Evolutionary conservation across 2,113 vertebrate genomes (phyloP), one percentile per base, ranked within the genome.

Genomic region (Chiloscyllium plagiosum): DNA sequence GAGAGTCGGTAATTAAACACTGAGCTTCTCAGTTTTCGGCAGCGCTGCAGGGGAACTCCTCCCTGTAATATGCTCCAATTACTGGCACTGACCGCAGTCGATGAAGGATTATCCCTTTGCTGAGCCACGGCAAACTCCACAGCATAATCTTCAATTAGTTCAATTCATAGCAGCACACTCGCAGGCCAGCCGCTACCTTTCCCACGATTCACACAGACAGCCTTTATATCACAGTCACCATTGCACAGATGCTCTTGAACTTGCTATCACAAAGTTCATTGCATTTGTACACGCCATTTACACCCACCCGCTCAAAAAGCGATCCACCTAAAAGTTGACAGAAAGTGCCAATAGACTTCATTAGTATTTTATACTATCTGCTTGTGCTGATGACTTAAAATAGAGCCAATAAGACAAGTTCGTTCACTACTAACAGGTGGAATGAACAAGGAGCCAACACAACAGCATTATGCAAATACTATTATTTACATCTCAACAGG

Each of bases 71-170:
- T 97, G 97, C 98, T 98, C 98, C 98, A 97, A 98, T 98, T 98
- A 98, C 97, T 97, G 97, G 97, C 97, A 97, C 97, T 97, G 96
- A 98, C 97, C 97, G 97, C 97, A 98, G 97, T 96, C 98, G 98
- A 98, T 98, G 98, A 98, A 98, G 98, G 98, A 98, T 98, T 98
- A 98, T 98, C 98, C 97, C 96, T 97, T 97, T 97, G 97, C 97
- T 96, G 97, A 96, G 97, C 97, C 97, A 97, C 96, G 96, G 97
- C 97, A 96, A 98, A 96, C 97, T 98, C 98, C 97, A 96, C 97
- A 96, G 96, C 97, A 98, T 98, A 98, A 98, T 98, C 98, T 98
- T 98, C 98, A 98, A 98, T 98, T 98, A 98, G 98, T 98, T 98
- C 97, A 97, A 98, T 98, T 98, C 97, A 98, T 96, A 96, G 96